These are phyloP conservation scores for Chelon labrosus DNA, from an alignment of 2,797 vertebrate genomes.

Conservation along the genomic window DNA sequence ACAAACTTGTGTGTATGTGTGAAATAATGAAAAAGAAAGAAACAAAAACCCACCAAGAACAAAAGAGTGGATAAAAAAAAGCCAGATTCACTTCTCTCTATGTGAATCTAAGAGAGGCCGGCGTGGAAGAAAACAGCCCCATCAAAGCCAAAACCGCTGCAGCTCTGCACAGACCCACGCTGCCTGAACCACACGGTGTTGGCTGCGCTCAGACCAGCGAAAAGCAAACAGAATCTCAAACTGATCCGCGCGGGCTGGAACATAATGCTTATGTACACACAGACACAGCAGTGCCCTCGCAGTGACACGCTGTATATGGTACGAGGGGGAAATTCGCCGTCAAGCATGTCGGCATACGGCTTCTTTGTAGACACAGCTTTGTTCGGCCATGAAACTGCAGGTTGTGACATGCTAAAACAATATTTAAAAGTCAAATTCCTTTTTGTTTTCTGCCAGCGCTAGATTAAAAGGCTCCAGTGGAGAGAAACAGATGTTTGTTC, in stretches of 20 bases:
- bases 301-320: not conserved
- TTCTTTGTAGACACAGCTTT: not conserved
- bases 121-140: slow-evolving; percentile 44
- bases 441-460: not conserved
- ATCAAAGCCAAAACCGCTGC: slow-evolving; percentile 54
- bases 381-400: not conserved
- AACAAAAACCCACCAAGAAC: slow-evolving; percentile 14
- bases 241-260: slow-evolving; percentile 24
- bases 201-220: slow-evolving; percentile 59
- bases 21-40: slow-evolving; percentile 30
- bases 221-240: slow-evolving; percentile 64
- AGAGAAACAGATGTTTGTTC: too few relatives aligned
- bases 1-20: slow-evolving; percentile 12
- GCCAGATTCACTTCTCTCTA: slow-evolving; percentile 20
- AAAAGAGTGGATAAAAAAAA: slow-evolving; percentile 18
- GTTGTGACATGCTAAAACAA: not conserved
- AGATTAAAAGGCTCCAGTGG: too few relatives aligned
- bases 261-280: slow-evolving; percentile 21
- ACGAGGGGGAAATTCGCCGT: slow-evolving; percentile 5
- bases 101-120: slow-evolving; percentile 27
- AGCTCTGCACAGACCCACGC: slow-evolving; percentile 40
- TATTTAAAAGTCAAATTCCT: too few relatives aligned
- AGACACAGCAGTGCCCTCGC: not conserved
- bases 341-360: not conserved
- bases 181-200: slow-evolving; percentile 40